Evolutionary conservation across 2,797 vertebrate species (phyloP).

Genomic region (Anomalospiza imberbis): DNA sequence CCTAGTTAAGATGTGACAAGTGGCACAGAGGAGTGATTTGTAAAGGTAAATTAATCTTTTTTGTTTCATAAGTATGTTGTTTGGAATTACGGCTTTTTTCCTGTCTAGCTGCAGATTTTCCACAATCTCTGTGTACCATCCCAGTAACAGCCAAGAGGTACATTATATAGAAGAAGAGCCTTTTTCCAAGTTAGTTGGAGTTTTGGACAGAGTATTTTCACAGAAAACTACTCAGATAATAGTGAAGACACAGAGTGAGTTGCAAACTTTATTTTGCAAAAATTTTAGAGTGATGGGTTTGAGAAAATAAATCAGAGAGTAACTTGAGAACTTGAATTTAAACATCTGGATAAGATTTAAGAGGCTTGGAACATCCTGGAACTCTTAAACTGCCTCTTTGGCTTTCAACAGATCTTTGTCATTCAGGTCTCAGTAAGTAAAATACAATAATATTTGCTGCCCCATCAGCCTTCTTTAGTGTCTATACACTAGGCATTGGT

Average conservation of each 20-base stretch:
- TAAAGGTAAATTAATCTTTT: not conserved
- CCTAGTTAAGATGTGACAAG: conserved; percentile 24
- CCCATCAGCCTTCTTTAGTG: not conserved
- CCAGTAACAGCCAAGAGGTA: not conserved
- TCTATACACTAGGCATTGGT: not conserved
- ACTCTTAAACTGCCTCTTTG: not conserved
- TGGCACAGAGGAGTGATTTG: not conserved
- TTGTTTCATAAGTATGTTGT: not conserved
- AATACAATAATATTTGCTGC: not conserved
- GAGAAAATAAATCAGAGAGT: not conserved
- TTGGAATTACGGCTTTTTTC: not conserved
- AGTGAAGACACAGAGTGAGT: not conserved
- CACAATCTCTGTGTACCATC: not conserved
- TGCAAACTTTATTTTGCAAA: not conserved
- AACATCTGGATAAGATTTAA: not conserved
- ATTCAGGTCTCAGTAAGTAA: not conserved
- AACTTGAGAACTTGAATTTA: not conserved
- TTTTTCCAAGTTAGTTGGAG: not conserved
- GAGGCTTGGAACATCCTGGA: not conserved
- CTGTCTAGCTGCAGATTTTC: not conserved
- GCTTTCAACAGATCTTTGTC: not conserved
- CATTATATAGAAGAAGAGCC: not conserved
- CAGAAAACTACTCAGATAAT: not conserved
- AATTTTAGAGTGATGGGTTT: not conserved
- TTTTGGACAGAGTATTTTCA: not conserved